phyloP scores from a whole-genome alignment of 2,113 vertebrate species.

The Eurypyga helias region DNA sequence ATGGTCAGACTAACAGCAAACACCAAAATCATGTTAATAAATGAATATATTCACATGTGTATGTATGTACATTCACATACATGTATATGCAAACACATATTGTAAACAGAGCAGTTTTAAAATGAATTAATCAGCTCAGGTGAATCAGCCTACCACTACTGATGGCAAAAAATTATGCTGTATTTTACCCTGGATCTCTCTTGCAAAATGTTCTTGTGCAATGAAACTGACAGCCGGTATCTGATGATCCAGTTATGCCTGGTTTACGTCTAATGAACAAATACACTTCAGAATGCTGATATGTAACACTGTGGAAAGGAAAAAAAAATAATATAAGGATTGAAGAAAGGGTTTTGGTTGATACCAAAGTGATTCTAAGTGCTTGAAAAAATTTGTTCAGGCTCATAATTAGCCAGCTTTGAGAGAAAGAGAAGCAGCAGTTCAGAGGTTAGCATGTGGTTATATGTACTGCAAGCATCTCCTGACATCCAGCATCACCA shows the following conservation, averaged over 20 bases:
- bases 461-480: neutral
- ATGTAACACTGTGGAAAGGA: neutral
- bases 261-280: neutral
- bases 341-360: slow-evolving; percentile 6
- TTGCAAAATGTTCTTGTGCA: neutral
- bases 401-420: neutral
- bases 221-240: neutral
- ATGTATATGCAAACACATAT: neutral
- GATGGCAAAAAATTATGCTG: neutral
- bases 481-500: neutral
- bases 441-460: neutral
- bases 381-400: neutral
- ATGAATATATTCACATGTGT: neutral
- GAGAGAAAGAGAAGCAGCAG: neutral
- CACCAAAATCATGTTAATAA: neutral
- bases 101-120: neutral
- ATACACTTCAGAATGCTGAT: neutral
- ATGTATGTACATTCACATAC: neutral
- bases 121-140: neutral
- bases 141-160: neutral
- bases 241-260: neutral
- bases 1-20: neutral
- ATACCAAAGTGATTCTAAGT: neutral
- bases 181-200: neutral
- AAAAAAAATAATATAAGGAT: neutral